Conservation (phyloP, 2,888 invertebrate species). For the Ichneumoninae sp. region DNA sequence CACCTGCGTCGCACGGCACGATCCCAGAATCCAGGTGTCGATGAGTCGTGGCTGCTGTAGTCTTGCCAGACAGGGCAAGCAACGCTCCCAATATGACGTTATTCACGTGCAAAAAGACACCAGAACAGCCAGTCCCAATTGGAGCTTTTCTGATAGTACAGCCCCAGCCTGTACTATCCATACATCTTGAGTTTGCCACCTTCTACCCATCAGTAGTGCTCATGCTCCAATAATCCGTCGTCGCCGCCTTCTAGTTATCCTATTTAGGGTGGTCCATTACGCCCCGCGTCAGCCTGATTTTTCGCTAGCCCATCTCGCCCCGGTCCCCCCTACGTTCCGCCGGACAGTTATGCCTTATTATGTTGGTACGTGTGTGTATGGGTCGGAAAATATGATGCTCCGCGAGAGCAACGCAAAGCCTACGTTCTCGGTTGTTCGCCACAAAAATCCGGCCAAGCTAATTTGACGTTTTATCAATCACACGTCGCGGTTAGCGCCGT, state of each 20-base stretch:
- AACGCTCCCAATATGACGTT: not conserved
- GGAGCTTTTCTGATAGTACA: not conserved
- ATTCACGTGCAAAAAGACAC: not conserved
- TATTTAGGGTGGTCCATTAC: too few relatives aligned
- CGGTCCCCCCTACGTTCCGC: not conserved
- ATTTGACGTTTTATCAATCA: constrained; percentile 83
- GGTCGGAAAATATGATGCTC: constrained; percentile 16
- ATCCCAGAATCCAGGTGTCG: constrained; percentile 58
- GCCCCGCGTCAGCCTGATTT: too few relatives aligned
- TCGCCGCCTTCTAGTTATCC: too few relatives aligned
- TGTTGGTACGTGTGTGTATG: not conserved
- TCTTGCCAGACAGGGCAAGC: not conserved
- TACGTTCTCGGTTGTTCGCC: constrained; percentile 62
- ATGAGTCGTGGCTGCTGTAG: constrained; percentile 12
- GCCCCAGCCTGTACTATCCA: too few relatives aligned
- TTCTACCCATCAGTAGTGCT: too few relatives aligned
- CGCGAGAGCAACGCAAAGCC: constrained; percentile 31
- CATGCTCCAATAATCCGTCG: too few relatives aligned
- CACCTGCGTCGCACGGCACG: constrained; percentile 54
- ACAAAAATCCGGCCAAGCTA: constrained; percentile 75
- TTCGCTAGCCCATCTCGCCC: too few relatives aligned
- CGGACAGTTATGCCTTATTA: not conserved
- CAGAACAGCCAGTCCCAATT: not conserved
- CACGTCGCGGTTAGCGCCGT: constrained; percentile 70
- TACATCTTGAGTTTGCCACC: too few relatives aligned